phyloP scores from a whole-genome alignment of 2,888 invertebrate genomes.

The Cyrtodaria siliqua region DNA sequence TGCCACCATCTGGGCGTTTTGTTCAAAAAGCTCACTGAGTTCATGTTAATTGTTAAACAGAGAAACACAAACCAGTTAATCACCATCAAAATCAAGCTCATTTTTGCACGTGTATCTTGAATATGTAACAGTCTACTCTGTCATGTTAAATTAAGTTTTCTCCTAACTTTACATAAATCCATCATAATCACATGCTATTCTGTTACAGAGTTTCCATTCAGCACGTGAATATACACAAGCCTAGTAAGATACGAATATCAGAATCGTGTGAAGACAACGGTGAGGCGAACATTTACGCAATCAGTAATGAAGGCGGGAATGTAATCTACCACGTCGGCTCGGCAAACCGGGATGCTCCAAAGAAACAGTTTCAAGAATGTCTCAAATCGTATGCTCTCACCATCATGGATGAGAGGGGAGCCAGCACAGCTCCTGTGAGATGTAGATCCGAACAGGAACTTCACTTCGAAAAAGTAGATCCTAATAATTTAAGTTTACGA shows the following conservation, averaged over 20 bases:
- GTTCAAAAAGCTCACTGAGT: too few relatives aligned
- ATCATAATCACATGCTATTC: too few relatives aligned
- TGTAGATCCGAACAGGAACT: slow-evolving; percentile 87
- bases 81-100: too few relatives aligned
- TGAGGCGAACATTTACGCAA: slow-evolving; percentile 91
- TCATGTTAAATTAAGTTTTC: too few relatives aligned
- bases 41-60: too few relatives aligned
- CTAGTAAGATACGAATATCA: slow-evolving; percentile 81
- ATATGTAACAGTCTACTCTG: too few relatives aligned
- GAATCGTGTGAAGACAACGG: slow-evolving; percentile 71
- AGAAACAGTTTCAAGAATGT: slow-evolving; percentile 79
- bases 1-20: too few relatives aligned
- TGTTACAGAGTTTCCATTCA: slow-evolving; percentile 83
- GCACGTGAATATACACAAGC: slow-evolving; percentile 87
- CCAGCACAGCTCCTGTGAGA: slow-evolving; percentile 71
- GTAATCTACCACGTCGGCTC: slow-evolving; percentile 88
- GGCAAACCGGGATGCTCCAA: slow-evolving; percentile 82
- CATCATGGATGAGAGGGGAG: slow-evolving; percentile 85
- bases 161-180: too few relatives aligned
- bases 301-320: slow-evolving; percentile 93
- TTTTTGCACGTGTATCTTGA: too few relatives aligned
- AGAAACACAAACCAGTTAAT: too few relatives aligned
- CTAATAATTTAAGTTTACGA: slow-evolving; percentile 89
- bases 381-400: slow-evolving; percentile 88
- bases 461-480: slow-evolving; percentile 86